phyloP scores from a whole-genome alignment of 2,113 vertebrate genomes.

The Syrmaticus mikado region DNA sequence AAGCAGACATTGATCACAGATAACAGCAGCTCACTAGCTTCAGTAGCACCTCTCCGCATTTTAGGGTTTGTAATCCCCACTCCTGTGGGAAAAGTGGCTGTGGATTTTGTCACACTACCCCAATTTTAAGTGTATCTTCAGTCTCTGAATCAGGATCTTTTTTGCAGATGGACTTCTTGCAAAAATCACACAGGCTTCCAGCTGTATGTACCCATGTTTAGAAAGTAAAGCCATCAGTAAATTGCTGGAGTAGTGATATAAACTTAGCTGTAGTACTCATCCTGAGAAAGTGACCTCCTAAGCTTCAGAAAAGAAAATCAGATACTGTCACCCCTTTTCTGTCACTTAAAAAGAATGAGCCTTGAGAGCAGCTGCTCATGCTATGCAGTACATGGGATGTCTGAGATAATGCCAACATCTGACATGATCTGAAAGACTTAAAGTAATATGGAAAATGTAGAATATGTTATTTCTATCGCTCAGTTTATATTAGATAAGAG shows the following conservation, averaged over 20 bases:
- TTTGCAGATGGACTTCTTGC: not conserved
- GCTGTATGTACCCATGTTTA: not conserved
- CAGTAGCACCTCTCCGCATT: not conserved
- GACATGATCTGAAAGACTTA: not conserved
- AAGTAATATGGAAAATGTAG: not conserved
- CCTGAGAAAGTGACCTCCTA: not conserved
- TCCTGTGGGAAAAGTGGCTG: not conserved
- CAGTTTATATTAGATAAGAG: not conserved
- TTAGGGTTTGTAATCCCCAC: not conserved
- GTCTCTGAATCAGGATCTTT: not conserved
- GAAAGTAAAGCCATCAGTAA: not conserved
- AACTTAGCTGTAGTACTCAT: not conserved
- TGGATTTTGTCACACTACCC: not conserved
- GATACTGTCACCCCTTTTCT: not conserved
- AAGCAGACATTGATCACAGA: not conserved
- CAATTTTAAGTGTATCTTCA: not conserved
- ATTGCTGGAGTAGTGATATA: not conserved
- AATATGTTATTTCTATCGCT: not conserved
- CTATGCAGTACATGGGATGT: fast-evolving
- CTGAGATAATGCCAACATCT: not conserved
- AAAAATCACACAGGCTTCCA: not conserved
- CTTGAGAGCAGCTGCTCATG: not conserved
- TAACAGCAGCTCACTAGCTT: not conserved
- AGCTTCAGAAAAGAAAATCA: not conserved
- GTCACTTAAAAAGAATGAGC: not conserved